phyloP scores from a whole-genome alignment of 2,888 invertebrate genomes.

The Noctua janthina region DNA sequence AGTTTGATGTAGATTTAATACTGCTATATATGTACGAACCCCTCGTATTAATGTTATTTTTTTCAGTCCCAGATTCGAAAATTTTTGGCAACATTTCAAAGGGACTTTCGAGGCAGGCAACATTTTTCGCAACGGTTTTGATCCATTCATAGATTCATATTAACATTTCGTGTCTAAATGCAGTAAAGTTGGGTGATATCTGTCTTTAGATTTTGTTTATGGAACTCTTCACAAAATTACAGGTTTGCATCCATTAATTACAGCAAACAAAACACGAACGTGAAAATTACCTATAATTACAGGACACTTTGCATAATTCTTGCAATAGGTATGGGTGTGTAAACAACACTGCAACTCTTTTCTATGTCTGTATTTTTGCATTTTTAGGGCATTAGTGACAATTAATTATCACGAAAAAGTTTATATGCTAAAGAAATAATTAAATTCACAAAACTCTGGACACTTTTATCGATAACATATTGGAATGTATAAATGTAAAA shows the following conservation, averaged over 20 bases:
- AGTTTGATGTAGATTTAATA: not conserved
- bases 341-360: not conserved
- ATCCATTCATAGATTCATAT: slow-evolving; percentile 41
- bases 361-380: not conserved
- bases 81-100: slow-evolving; percentile 61
- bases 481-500: not conserved
- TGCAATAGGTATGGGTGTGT: not conserved
- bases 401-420: not conserved
- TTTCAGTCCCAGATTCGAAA: slow-evolving; percentile 32
- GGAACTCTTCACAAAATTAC: slow-evolving; percentile 20
- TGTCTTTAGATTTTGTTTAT: slow-evolving; percentile 39
- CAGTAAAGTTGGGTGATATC: slow-evolving; percentile 33
- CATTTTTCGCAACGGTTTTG: slow-evolving; percentile 41
- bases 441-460: not conserved
- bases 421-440: not conserved
- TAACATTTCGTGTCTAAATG: slow-evolving; percentile 29
- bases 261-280: not conserved
- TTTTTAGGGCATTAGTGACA: not conserved
- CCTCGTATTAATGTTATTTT: slow-evolving; percentile 1
- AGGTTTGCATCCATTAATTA: not conserved
- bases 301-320: not conserved
- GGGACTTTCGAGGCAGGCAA: slow-evolving; percentile 33
- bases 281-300: slow-evolving; percentile 8
- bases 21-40: not conserved
- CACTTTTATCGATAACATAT: not conserved